These are phyloP conservation scores for Petrocephalus schoutedeni DNA, from an alignment of 2,797 vertebrate genomes.

Conservation along the genomic window DNA sequence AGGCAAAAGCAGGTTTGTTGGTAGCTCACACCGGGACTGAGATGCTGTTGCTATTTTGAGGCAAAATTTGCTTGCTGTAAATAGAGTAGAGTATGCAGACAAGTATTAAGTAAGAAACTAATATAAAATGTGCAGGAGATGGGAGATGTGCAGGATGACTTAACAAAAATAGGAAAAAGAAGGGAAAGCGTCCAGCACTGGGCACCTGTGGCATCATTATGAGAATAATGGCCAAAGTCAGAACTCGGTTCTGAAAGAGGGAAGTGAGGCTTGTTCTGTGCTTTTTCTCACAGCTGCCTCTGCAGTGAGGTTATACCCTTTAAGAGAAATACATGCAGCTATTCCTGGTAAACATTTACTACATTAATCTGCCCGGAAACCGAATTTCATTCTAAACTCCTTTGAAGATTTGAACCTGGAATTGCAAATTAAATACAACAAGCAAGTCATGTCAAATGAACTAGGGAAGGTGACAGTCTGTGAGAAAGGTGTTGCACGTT, in stretches of 20 bases:
- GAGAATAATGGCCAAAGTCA: neutral
- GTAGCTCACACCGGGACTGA: neutral
- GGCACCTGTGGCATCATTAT: neutral
- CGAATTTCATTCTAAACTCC: neutral
- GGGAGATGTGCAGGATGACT: neutral
- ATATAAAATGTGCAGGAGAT: neutral
- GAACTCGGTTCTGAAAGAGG: constrained; percentile 48
- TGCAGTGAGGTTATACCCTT: constrained; percentile 49
- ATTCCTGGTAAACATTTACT: neutral
- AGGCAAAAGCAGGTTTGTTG: neutral
- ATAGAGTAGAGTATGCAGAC: neutral
- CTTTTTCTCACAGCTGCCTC: constrained; percentile 46
- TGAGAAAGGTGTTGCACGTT: neutral
- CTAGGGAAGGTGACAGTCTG: neutral
- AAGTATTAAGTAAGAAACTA: neutral
- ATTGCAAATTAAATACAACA: neutral
- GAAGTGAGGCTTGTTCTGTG: constrained; percentile 41
- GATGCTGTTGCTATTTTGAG: neutral
- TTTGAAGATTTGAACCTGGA: neutral
- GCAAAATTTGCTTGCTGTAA: neutral
- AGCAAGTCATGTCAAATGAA: neutral
- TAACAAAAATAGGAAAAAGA: neutral
- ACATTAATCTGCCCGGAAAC: neutral
- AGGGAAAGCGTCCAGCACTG: neutral
- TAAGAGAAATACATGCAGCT: neutral